These are phyloP conservation scores for Mycetomoellerius zeteki DNA, from an alignment of 1,140 invertebrate species.

Conservation along the genomic window DNA sequence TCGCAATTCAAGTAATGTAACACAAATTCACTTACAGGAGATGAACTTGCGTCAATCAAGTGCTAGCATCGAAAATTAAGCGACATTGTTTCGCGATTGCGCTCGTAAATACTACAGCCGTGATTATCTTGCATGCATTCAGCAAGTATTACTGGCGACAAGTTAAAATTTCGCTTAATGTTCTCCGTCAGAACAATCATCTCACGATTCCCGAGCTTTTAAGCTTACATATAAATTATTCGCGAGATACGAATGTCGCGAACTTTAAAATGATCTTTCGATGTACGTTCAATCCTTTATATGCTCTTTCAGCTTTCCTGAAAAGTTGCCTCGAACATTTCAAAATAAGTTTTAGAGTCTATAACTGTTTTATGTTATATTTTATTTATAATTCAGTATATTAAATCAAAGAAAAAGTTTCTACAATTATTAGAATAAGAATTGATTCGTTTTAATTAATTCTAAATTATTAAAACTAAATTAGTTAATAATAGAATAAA, in stretches of 20 bases:
- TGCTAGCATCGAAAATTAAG: conserved; percentile 39
- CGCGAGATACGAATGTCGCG: conserved; percentile 14
- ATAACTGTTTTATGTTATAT: not conserved
- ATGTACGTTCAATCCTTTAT: not conserved
- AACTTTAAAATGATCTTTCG: conserved; percentile 21
- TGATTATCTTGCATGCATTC: conserved; percentile 27
- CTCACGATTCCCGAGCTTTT: conserved; percentile 9
- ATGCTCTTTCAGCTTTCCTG: not conserved
- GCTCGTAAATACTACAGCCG: conserved; percentile 31
- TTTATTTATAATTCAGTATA: conserved; percentile 3
- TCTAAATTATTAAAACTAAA: not conserved
- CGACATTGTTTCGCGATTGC: conserved; percentile 27
- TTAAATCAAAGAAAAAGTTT: not conserved
- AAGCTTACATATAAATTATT: conserved; percentile 24
- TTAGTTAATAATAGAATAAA: no score
- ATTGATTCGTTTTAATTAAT: not conserved
- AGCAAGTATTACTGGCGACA: conserved; percentile 20
- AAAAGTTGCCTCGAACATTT: not conserved
- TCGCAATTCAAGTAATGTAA: conserved; percentile 26
- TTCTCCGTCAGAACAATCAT: conserved; percentile 12
- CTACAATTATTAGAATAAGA: not conserved
- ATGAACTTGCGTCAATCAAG: conserved; percentile 29
- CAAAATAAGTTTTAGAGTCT: not conserved
- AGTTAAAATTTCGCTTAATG: conserved; percentile 43
- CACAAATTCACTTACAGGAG: conserved; percentile 27